Evolutionary conservation across 2,797 vertebrate genomes (phyloP), one percentile per base, ranked within the genome.

Genomic region (Champsocephalus esox): DNA sequence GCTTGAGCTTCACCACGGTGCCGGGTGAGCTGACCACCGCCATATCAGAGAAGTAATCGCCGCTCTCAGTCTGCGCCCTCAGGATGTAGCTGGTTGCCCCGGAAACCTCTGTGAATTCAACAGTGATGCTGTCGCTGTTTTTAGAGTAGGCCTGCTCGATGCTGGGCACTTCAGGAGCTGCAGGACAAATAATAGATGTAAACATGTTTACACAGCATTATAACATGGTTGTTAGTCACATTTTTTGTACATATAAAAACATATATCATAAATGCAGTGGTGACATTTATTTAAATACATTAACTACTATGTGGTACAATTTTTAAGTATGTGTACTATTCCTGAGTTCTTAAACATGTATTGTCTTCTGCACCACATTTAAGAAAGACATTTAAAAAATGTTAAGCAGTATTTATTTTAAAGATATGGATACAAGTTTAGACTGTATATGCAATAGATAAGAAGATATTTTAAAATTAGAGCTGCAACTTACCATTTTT

Each of bases 111-210:
- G 79, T 87, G 92, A 98, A 99, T 86, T 97, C 96, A 85, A 97
- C 96, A 2, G 95, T 98, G 92, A 99, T 96, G 81, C 97, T 98
- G 89, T 92, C 89, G 80, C 97, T 98, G 56, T 94, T 77, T 88
- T 98, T 98, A 71, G 98, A 99, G 90, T 97, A 97, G 59, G 94
- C 95, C 83, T 95, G 88, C 9, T 94, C 80, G 66, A 98, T 96
- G 66, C 80, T 79, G 38, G 98, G 97, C 45, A 93, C 84, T 8
- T 96, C 95, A 7, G 97, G 96, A 80, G 96, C 98, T 99, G 75
- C 12, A 61, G 63, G 44, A 52, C 45, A 81, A 43, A 72, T 3
- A n/a, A 57, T 2, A 56, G 2, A 38, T 38, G 34, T 38, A 38
- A 38, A 38, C 34, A 38, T 38, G 6, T 9, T 38, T 38, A 38